Evolutionary conservation across 2,113 vertebrate genomes (phyloP), one percentile per base, ranked within the genome.

Genomic region (Zosterops pallidus): DNA sequence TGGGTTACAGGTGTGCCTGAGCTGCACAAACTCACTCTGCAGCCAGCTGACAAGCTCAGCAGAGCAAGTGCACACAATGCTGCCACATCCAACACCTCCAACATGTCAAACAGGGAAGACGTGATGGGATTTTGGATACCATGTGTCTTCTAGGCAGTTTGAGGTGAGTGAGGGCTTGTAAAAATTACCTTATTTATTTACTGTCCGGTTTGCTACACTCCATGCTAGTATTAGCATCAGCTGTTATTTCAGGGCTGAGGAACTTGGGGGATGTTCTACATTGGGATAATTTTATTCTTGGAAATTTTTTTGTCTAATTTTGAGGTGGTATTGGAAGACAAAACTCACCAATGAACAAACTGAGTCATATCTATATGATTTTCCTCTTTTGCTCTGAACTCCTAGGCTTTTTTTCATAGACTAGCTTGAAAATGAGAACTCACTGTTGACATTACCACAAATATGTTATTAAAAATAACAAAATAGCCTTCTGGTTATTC

Each of bases 21-120:
- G 59, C 35, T 63, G 57, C 60, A 62, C 31, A 55, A n/a, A 33
- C 53, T 20, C 2, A 0, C 56, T 52, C 53, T 50, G 77, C 63
- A 59, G 52, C 44, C 83, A 65, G n/a, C 35, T 47, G 81, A 46
- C 49, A 77, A 62, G 33, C 63, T 68, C 33, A 12, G 2, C 14
- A 71, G 9, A 68, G 25, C 53, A 44, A 79, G 39, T 3, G 53
- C 49, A 46, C 29, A 24, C 4, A 3, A 6, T 7, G 33, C 71
- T 89, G 85, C 68, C 0, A 0, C 4, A 2, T 49, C 52, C 6
- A 47, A 68, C 0, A 0, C 4, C 2, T 49, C 52, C 6, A 47
- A 68, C 53, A 10, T 25, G 25, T 52, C 12, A 0, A 21, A 69
- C 16, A 63, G 50, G 23, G 52, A 47, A 77, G 33, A 78, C 16